phyloP scores from a whole-genome alignment of 2,113 vertebrate species.

The Trinectes maculatus region DNA sequence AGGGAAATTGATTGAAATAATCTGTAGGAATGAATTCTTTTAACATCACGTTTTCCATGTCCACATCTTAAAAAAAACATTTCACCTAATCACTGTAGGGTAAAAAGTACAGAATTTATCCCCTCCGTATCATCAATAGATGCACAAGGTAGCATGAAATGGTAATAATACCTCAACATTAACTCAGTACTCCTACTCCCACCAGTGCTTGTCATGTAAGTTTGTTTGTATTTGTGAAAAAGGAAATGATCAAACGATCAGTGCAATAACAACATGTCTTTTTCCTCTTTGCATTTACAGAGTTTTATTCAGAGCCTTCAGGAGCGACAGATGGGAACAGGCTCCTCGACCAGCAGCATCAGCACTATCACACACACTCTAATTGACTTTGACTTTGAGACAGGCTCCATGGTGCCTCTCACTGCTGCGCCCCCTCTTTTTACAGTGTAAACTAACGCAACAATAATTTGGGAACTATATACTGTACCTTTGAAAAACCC shows the following conservation, averaged over 20 bases:
- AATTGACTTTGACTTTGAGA: constrained; percentile 87
- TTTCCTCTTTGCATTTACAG: constrained; percentile 64
- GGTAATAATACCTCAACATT: neutral
- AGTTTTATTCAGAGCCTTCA: constrained; percentile 88
- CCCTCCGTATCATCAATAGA: no score
- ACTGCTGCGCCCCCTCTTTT: constrained; percentile 73
- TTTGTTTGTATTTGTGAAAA: neutral
- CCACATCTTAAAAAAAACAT: neutral
- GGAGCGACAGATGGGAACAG: constrained; percentile 83
- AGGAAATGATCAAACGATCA: neutral
- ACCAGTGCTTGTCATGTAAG: neutral
- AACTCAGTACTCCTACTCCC: neutral
- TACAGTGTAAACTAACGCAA: constrained; percentile 63
- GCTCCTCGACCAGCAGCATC: constrained; percentile 80
- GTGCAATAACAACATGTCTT: neutral
- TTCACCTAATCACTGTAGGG: no score
- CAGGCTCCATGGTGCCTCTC: constrained; percentile 85
- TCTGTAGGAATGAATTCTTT: neutral
- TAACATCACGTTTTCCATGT: neutral
- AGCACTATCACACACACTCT: constrained; percentile 78
- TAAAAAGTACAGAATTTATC: no score
- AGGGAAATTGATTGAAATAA: no score
- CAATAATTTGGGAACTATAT: neutral
- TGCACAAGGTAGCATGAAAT: neutral
- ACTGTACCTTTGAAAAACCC: neutral